These are phyloP conservation scores for Microplitis manilae DNA, from an alignment of 2,888 invertebrate genomes.

Conservation along the genomic window DNA sequence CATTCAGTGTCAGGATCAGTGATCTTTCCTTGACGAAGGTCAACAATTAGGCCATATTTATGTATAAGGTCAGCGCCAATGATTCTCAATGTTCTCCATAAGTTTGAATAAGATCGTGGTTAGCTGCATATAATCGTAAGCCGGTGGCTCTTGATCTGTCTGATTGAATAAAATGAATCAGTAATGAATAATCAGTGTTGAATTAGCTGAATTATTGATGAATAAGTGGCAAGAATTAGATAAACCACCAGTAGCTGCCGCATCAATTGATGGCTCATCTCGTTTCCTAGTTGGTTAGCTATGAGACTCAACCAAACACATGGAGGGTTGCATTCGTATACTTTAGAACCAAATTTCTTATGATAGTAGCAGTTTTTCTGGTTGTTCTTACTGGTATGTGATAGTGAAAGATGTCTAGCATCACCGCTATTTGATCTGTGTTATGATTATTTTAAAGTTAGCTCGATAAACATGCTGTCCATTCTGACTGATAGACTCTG, in stretches of 20 bases:
- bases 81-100: neutral
- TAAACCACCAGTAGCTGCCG: neutral
- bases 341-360: too few relatives aligned
- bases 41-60: neutral
- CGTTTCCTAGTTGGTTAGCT: conserved; percentile 18
- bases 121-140: neutral
- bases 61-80: neutral
- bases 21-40: neutral
- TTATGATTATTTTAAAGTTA: too few relatives aligned
- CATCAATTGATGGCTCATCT: conserved; percentile 9
- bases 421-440: too few relatives aligned
- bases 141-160: neutral
- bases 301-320: too few relatives aligned
- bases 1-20: neutral
- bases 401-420: too few relatives aligned
- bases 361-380: too few relatives aligned
- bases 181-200: neutral
- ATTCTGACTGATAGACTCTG: too few relatives aligned
- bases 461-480: too few relatives aligned
- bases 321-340: too few relatives aligned
- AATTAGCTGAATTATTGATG: too few relatives aligned
- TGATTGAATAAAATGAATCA: neutral
- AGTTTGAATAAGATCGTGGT: neutral
- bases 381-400: too few relatives aligned
- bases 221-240: too few relatives aligned